Conservation (phyloP, 2,888 invertebrate genomes). For the Ormia ochracea region DNA sequence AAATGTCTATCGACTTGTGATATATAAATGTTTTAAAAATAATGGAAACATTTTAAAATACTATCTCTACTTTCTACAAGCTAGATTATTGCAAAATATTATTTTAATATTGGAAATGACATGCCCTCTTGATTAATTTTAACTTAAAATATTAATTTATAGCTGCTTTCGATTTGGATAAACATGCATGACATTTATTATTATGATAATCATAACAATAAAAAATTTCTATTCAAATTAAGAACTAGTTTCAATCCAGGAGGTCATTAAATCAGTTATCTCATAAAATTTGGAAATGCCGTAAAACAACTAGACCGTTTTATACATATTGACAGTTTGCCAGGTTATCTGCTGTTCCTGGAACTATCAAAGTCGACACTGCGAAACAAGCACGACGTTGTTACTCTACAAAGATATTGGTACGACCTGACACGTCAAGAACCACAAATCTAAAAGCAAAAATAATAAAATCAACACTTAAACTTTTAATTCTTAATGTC, state of each 20-base stretch:
- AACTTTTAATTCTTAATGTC: slow-evolving; percentile 55
- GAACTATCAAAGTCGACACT: not conserved
- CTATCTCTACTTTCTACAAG: no score
- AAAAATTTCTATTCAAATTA: not conserved
- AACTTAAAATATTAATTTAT: no score
- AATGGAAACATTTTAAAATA: no score
- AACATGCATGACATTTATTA: not conserved
- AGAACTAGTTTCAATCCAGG: slow-evolving; percentile 11
- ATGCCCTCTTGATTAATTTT: no score
- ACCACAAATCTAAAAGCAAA: slow-evolving; percentile 30
- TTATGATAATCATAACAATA: slow-evolving; percentile 3
- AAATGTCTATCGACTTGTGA: no score
- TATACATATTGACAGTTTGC: slow-evolving; percentile 43
- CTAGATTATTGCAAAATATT: no score
- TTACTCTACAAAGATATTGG: not conserved
- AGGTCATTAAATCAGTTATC: slow-evolving; percentile 32
- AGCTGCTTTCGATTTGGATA: no score
- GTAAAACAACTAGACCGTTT: slow-evolving; percentile 21
- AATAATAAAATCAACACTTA: slow-evolving; percentile 61
- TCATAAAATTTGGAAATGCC: slow-evolving; percentile 28
- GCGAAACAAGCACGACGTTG: not conserved
- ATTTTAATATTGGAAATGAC: no score
- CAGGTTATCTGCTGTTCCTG: slow-evolving; percentile 17
- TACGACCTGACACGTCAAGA: not conserved
- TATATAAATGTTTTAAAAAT: no score